A percentile compares a stretch with the other conserved stretches of the same genome.
phyloP scores from a whole-genome alignment of 2,888 invertebrate genomes.

The Dexiosoma caninum region DNA sequence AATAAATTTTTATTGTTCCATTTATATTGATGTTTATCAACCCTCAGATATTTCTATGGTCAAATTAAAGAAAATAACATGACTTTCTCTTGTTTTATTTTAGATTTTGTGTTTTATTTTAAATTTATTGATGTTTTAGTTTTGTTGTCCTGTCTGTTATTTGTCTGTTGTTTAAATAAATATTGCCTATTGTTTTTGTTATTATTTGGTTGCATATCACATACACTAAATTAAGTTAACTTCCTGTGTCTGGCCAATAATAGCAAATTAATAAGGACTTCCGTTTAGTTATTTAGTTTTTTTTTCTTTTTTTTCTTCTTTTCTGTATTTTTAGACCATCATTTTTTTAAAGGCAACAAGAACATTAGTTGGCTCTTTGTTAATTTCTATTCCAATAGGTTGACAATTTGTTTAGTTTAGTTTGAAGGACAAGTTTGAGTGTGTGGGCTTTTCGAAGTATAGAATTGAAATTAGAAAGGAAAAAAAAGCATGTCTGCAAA shows the following conservation, averaged over 20 bases:
- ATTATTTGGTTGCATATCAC: slow-evolving; percentile 29
- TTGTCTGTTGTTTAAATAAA: slow-evolving; percentile 38
- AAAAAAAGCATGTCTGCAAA: not conserved
- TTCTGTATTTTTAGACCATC: slow-evolving; percentile 30
- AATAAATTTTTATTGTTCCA: not conserved
- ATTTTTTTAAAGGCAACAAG: not conserved
- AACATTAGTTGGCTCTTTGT: slow-evolving; percentile 31
- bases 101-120: slow-evolving; percentile 16
- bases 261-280: slow-evolving; percentile 77
- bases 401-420: slow-evolving; percentile 40
- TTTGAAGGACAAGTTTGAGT: slow-evolving; percentile 50
- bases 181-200: slow-evolving; percentile 35
- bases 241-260: slow-evolving; percentile 75
- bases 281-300: slow-evolving; percentile 64
- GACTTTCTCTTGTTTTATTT: slow-evolving; percentile 10
- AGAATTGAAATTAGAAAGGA: not conserved
- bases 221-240: slow-evolving; percentile 73
- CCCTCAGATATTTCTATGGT: not conserved
- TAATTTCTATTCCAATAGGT: slow-evolving; percentile 40
- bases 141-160: slow-evolving; percentile 45
- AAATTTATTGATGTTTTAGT: slow-evolving; percentile 12
- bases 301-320: not conserved
- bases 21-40: not conserved
- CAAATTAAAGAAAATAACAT: slow-evolving; percentile 4
- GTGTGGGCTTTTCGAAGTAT: not conserved